phyloP scores from a whole-genome alignment of 2,797 vertebrate species.

The Siniperca obscura region DNA sequence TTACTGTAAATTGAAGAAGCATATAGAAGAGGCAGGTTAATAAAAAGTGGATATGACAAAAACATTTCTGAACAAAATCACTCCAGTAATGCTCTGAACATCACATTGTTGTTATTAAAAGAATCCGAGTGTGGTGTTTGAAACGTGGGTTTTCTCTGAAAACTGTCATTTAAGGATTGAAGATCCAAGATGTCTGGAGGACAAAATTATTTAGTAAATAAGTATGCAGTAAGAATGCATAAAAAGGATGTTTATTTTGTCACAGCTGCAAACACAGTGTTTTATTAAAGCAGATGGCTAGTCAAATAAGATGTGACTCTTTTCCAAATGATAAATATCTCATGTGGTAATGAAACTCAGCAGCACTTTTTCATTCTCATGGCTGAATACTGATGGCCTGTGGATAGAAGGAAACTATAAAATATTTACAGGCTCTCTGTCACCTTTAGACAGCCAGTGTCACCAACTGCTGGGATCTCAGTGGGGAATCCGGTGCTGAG shows the following conservation, averaged over 20 bases:
- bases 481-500: conserved; percentile 28
- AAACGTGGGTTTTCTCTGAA: background rate
- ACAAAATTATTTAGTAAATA: background rate
- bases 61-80: background rate
- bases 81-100: background rate
- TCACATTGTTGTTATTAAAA: background rate
- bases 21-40: background rate
- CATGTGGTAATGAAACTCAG: conserved; percentile 19
- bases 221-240: background rate
- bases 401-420: conserved; percentile 51
- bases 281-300: background rate
- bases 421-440: conserved; percentile 70
- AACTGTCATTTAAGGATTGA: background rate
- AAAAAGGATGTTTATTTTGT: background rate
- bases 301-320: background rate
- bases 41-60: background rate
- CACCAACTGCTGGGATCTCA: conserved; percentile 28
- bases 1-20: background rate
- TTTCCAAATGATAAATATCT: conserved; percentile 22
- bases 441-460: conserved; percentile 38
- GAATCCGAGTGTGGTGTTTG: background rate
- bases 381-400: conserved; percentile 34
- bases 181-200: background rate
- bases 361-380: conserved; percentile 12
- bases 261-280: background rate